Conservation (phyloP, 2,113 vertebrate species). For the Lipotes vexillifer region DNA sequence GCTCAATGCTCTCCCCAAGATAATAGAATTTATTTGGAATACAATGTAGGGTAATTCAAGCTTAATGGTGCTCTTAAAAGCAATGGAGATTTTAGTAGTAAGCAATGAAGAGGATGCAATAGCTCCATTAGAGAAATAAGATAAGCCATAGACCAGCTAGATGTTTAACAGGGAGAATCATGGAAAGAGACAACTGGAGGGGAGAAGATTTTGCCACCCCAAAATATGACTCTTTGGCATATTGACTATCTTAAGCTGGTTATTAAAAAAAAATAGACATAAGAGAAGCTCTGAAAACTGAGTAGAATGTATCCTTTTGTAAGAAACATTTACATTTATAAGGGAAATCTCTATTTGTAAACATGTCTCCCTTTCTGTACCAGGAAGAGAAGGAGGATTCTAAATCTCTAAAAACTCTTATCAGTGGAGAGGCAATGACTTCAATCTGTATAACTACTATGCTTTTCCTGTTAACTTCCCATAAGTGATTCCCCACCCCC, state of each 20-base stretch:
- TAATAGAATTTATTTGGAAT: background rate
- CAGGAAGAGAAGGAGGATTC: background rate
- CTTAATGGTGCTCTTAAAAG: background rate
- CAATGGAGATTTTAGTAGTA: background rate
- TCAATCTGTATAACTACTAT: background rate
- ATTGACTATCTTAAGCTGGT: background rate
- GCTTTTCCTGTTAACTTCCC: background rate
- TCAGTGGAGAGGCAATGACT: background rate
- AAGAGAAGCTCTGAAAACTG: background rate
- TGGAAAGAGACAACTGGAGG: background rate
- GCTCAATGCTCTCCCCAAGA: background rate
- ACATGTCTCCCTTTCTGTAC: background rate
- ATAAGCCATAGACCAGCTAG: background rate
- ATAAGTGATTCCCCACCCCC: background rate
- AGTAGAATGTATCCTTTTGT: background rate
- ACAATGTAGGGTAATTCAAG: background rate
- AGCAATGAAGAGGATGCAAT: background rate
- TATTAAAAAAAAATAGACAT: background rate
- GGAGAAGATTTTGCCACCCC: background rate
- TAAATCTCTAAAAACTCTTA: background rate
- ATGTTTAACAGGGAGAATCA: background rate
- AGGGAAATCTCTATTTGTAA: background rate
- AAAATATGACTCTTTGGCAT: background rate
- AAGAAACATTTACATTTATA: background rate
- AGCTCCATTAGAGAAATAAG: background rate